Conservation (phyloP, 30 jellyfish, hydroid and myxozoan genomes). For the Clytia hemisphaerica region DNA sequence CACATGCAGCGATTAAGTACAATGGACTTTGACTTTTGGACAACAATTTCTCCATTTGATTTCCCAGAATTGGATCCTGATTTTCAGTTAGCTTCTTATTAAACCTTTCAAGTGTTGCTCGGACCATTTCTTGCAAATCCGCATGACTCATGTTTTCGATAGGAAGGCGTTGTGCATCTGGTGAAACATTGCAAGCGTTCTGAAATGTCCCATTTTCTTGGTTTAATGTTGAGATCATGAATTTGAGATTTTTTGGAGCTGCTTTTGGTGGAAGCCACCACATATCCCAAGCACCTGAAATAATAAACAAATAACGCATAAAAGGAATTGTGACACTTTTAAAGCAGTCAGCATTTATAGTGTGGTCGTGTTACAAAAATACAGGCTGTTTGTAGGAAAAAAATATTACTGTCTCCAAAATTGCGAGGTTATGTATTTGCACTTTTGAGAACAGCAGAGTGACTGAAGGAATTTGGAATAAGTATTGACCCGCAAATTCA, state of each 20-base stretch:
- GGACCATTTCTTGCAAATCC: not conserved
- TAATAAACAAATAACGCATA: too few species aligned
- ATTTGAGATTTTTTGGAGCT: not conserved
- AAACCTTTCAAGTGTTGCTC: not conserved
- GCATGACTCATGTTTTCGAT: not conserved
- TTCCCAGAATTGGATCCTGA: not conserved
- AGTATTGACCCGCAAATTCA: too few species aligned
- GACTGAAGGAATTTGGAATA: too few species aligned
- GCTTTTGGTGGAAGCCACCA: not conserved
- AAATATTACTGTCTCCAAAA: too few species aligned
- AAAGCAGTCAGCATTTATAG: too few species aligned
- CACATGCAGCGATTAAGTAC: not conserved
- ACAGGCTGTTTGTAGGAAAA: too few species aligned
- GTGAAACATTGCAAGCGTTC: slow-evolving; percentile 1
- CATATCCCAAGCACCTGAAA: slow-evolving; percentile 4
- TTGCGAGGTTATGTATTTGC: too few species aligned
- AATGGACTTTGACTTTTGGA: not conserved
- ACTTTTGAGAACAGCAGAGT: too few species aligned
- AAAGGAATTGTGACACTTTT: too few species aligned
- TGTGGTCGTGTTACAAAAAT: too few species aligned
- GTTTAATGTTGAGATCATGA: not conserved
- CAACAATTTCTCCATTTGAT: not conserved
- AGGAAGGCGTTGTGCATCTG: not conserved
- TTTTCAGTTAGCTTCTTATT: not conserved
- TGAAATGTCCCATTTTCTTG: not conserved